These are phyloP conservation scores for Natator depressus DNA, from an alignment of 2,113 vertebrate species.

Conservation along the genomic window DNA sequence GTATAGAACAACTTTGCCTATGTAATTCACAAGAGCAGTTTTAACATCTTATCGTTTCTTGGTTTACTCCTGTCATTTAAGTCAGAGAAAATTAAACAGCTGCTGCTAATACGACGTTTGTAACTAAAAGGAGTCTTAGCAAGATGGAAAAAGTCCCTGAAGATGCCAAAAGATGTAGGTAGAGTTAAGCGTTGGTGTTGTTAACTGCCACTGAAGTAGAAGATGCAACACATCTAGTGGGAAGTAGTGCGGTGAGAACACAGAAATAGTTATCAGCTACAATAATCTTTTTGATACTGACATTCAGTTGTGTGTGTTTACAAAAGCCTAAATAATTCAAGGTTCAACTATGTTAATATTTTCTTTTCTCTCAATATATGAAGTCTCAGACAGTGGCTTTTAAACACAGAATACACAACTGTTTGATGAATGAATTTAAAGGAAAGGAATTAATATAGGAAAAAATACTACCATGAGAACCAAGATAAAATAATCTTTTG, in stretches of 20 bases:
- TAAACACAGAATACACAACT: not conserved
- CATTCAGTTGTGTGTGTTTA: not conserved
- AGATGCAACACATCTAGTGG: not conserved
- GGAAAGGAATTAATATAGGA: not conserved
- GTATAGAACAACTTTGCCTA: too few species aligned
- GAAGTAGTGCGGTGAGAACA: not conserved
- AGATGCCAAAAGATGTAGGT: not conserved
- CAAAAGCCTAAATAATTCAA: not conserved
- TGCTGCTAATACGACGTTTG: not conserved
- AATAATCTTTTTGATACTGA: not conserved
- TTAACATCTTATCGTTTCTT: too few species aligned
- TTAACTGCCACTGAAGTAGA: not conserved
- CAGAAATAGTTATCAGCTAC: not conserved
- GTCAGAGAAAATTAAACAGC: not conserved
- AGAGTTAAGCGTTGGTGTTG: not conserved
- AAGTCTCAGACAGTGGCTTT: not conserved
- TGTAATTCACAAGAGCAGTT: too few species aligned
- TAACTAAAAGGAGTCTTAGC: not conserved
- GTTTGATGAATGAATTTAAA: not conserved
- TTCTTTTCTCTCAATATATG: not conserved
- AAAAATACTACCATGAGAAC: not conserved
- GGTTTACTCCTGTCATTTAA: not conserved
- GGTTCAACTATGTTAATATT: not conserved
- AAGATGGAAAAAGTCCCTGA: not conserved
- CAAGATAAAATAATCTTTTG: not conserved